Evolutionary conservation across 2,113 vertebrate genomes (phyloP).

Genomic region (Mirza zaza): DNA sequence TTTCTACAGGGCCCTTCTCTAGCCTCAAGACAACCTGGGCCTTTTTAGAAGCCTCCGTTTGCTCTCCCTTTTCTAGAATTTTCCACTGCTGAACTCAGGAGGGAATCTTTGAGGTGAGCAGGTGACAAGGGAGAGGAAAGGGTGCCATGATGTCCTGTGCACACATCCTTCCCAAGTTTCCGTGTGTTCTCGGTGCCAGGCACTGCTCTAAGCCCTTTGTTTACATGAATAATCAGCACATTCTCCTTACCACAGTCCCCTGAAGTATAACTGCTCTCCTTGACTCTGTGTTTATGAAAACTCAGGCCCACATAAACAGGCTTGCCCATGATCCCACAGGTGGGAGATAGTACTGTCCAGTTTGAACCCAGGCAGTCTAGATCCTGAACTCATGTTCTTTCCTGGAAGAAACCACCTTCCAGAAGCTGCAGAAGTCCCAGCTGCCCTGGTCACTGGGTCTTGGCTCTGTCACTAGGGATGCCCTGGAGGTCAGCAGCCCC

Average conservation of each 20-base stretch:
- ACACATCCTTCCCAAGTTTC: fast-evolving
- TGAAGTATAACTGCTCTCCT: fast-evolving
- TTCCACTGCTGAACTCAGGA: not conserved
- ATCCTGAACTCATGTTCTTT: not conserved
- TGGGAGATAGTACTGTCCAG: fast-evolving
- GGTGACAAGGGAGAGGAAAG: too few species aligned
- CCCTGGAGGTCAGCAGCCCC: not conserved
- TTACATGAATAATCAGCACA: fast-evolving
- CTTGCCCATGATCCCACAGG: fast-evolving
- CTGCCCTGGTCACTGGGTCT: fast-evolving
- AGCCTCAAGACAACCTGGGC: too few species aligned
- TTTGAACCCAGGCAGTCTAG: not conserved
- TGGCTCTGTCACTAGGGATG: fast-evolving
- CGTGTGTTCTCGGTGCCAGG: fast-evolving
- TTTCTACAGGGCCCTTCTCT: not conserved
- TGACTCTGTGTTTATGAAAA: not conserved
- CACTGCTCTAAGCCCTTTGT: fast-evolving
- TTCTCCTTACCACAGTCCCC: fast-evolving
- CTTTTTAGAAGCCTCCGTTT: too few species aligned
- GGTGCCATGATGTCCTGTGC: fast-evolving
- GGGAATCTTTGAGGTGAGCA: not conserved
- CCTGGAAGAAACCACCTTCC: not conserved
- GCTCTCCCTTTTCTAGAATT: fast-evolving
- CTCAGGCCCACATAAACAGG: fast-evolving
- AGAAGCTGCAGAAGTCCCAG: not conserved